A percentile compares a stretch with the other conserved stretches of the same genome.
Conservation (phyloP, 2,888 invertebrate genomes). For the Azorinus chamasolen region DNA sequence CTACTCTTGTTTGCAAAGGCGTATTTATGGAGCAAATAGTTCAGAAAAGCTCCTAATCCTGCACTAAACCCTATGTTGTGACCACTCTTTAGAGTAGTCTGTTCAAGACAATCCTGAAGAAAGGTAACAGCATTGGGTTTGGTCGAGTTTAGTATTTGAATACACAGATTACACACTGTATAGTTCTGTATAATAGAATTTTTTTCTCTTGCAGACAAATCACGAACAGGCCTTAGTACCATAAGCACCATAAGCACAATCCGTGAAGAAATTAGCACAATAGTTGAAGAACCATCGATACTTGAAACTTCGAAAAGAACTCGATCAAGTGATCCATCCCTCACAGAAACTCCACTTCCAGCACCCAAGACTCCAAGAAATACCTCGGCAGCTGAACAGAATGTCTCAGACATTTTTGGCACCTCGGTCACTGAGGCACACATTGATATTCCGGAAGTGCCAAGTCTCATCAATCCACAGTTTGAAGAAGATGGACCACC, state of each 20-base stretch:
- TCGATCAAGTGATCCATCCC: constrained; percentile 73
- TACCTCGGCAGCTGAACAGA: constrained; percentile 40
- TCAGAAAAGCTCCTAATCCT: too few species aligned
- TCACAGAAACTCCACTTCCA: constrained; percentile 56
- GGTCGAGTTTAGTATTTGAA: too few species aligned
- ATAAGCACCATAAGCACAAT: constrained; percentile 35
- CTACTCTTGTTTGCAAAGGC: too few species aligned
- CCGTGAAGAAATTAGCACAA: constrained; percentile 78
- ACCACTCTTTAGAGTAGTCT: too few species aligned
- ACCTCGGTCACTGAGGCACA: constrained; percentile 74
- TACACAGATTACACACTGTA: too few species aligned
- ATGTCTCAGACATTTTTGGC: constrained; percentile 74
- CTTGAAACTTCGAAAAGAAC: constrained; percentile 62
- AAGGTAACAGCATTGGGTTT: too few species aligned
- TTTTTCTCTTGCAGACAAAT: constrained; percentile 46
- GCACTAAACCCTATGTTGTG: too few species aligned
- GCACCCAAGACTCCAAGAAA: constrained; percentile 63
- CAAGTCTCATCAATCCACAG: constrained; percentile 68
- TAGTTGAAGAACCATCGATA: constrained; percentile 78
- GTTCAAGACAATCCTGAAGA: too few species aligned
- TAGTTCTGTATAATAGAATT: too few species aligned
- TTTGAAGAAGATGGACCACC: constrained; percentile 79
- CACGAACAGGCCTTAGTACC: constrained; percentile 31
- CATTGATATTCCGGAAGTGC: constrained; percentile 78
- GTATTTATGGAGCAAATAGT: too few species aligned